Base-by-base conservation (phyloP, 2,888 invertebrate species). In the Clivina fossor region DNA sequence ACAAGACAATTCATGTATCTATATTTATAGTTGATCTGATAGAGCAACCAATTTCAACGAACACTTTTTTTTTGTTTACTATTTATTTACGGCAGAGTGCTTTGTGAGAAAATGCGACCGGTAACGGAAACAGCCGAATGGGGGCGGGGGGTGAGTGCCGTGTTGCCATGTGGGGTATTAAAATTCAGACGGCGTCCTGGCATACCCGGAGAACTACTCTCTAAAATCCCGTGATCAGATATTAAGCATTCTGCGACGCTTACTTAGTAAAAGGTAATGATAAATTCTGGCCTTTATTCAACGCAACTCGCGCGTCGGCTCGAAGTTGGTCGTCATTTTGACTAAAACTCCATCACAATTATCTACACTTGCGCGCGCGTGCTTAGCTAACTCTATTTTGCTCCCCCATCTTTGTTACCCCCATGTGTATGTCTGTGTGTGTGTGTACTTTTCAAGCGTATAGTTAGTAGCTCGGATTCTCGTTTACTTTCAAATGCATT, bases 261-360 rank as follows among this genome's bases (percentile, higher is more conserved):
- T 53, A 53, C 53, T 53, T 53, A 53, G 44, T 37, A 53, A n/a
- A 44, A 53, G 35, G 53, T 53, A 53, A 53, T 53, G 53, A 53
- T 53, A 44, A 53, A 53, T 53, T 53, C 53, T 28, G 28, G 22
- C 53, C 53, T 44, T 51, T 53, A 44, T 53, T 44, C 53, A 18
- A 32, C 20, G 8, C 30, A 16, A 18, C 26, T n/a, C 28, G 40
- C 40, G 28, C 40, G 16, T 8, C 24, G 33, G 33, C 15, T n/a
- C 22, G 22, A 47, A 47, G 13, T 35, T 35, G 33, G 13, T 26
- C 35, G 40, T 49, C 49, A 26, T 49, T 49, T 49, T 18, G n/a
- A 38, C 24, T 49, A 9, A 43, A 44, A 53, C 43, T 43, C 22
- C 43, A 22, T 53, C 44, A 44, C 44, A 53, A 53, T 53, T 44